phyloP scores from a whole-genome alignment of 2,797 vertebrate species.

The Pangasius krempfi region DNA sequence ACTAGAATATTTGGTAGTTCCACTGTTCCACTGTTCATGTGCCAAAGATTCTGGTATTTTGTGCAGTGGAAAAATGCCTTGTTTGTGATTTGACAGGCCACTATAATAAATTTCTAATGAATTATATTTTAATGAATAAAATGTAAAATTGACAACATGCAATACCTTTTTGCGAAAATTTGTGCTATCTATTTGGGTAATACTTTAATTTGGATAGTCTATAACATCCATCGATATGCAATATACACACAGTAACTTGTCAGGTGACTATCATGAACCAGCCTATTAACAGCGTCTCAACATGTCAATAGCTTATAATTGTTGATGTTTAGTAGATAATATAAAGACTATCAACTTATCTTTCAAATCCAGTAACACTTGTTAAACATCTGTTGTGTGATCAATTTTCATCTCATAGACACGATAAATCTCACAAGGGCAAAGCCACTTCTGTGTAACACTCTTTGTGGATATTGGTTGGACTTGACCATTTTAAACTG shows the following conservation, averaged over 20 bases:
- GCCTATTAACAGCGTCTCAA: not conserved
- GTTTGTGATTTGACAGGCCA: not conserved
- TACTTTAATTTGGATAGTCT: not conserved
- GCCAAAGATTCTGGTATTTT: not conserved
- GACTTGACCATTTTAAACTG: not conserved
- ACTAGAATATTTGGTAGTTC: not conserved
- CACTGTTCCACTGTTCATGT: not conserved
- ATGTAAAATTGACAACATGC: not conserved
- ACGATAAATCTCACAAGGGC: not conserved
- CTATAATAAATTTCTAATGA: not conserved
- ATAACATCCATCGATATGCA: not conserved
- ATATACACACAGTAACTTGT: not conserved
- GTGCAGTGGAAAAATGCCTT: not conserved
- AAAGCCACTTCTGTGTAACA: not conserved
- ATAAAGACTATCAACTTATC: not conserved
- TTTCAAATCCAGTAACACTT: not conserved
- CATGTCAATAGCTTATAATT: not conserved
- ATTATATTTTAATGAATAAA: not conserved
- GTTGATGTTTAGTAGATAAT: not conserved
- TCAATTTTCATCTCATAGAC: not conserved
- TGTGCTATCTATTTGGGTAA: not conserved
- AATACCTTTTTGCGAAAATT: not conserved
- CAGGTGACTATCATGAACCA: not conserved
- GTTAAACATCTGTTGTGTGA: not conserved
- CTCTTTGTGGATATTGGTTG: slow-evolving; percentile 3